Evolutionary conservation across 2,888 invertebrate species (phyloP).

Genomic region (Scaptomyza tumidula): DNA sequence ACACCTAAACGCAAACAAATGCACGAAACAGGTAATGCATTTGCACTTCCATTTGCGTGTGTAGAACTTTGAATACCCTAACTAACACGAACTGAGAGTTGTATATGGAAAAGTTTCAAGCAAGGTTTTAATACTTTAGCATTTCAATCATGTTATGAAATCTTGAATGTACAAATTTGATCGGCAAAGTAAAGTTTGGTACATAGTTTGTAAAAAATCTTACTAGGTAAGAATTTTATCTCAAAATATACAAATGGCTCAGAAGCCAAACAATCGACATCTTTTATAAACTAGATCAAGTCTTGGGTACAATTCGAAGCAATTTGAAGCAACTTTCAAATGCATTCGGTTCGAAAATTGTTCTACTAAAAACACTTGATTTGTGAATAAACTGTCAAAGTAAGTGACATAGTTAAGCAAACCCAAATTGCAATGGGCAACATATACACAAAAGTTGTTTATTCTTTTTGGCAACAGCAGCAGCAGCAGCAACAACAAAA

Average conservation of each 20-base stretch:
- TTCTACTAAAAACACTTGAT: too few relatives aligned
- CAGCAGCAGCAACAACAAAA: constrained; percentile 7
- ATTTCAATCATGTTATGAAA: too few relatives aligned
- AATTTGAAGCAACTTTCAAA: not conserved
- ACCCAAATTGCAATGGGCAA: not conserved
- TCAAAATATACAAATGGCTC: too few relatives aligned
- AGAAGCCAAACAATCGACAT: not conserved
- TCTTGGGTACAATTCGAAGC: not conserved
- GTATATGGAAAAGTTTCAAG: not conserved
- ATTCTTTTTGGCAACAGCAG: constrained; percentile 41
- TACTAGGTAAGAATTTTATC: too few relatives aligned
- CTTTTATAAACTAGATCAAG: not conserved
- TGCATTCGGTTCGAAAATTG: not conserved
- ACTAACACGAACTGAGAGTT: not conserved
- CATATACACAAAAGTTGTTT: constrained; percentile 39
- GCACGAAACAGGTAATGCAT: constrained; percentile 17
- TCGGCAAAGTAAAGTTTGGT: too few relatives aligned
- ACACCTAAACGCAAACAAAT: constrained; percentile 49
- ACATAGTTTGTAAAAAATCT: too few relatives aligned
- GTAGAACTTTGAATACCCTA: constrained; percentile 18
- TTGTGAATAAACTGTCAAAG: not conserved
- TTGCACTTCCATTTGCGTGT: too few relatives aligned
- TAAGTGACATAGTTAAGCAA: constrained; percentile 1
- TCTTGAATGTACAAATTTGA: too few relatives aligned
- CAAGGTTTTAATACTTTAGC: not conserved